phyloP scores from a whole-genome alignment of 2,113 vertebrate genomes.

The Coryphaenoides rupestris region DNA sequence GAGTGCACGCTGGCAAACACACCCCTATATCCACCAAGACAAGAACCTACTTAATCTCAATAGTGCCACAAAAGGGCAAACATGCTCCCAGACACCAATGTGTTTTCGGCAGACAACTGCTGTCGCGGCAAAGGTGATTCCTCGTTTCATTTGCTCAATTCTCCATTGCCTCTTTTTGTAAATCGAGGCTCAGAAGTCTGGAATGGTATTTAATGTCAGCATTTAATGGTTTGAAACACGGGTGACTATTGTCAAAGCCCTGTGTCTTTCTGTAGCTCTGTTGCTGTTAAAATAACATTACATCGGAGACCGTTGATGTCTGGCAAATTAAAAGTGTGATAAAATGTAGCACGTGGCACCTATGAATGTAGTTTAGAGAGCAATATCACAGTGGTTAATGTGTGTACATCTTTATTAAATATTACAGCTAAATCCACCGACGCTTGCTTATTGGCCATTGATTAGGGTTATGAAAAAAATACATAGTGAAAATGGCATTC shows the following conservation, averaged over 20 bases:
- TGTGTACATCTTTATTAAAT: too few relatives aligned
- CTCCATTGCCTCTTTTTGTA: background rate
- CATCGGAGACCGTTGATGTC: too few relatives aligned
- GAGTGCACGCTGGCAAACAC: too few relatives aligned
- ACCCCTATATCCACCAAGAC: conserved; percentile 4
- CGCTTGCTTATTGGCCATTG: conserved; percentile 50
- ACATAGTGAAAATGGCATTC: conserved; percentile 31
- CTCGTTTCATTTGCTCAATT: conserved; percentile 6
- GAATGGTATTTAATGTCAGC: conserved; percentile 1
- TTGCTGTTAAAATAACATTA: too few relatives aligned
- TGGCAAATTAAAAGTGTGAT: too few relatives aligned
- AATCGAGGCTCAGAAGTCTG: background rate
- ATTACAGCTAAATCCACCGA: background rate
- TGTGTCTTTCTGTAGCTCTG: background rate
- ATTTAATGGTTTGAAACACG: background rate
- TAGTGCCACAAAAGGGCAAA: background rate
- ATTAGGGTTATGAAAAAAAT: conserved; percentile 36
- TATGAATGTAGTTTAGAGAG: too few relatives aligned
- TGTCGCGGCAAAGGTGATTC: background rate
- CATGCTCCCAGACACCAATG: conserved; percentile 12
- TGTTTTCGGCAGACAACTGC: conserved; percentile 19
- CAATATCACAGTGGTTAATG: too few relatives aligned
- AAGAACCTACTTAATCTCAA: conserved; percentile 3
- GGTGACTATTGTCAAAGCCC: conserved; percentile 5
- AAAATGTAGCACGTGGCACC: too few relatives aligned